A percentile compares a stretch with the other conserved stretches of the same genome.
Evolutionary conservation across 2,797 vertebrate species (phyloP).

Genomic region (Dermochelys coriacea): DNA sequence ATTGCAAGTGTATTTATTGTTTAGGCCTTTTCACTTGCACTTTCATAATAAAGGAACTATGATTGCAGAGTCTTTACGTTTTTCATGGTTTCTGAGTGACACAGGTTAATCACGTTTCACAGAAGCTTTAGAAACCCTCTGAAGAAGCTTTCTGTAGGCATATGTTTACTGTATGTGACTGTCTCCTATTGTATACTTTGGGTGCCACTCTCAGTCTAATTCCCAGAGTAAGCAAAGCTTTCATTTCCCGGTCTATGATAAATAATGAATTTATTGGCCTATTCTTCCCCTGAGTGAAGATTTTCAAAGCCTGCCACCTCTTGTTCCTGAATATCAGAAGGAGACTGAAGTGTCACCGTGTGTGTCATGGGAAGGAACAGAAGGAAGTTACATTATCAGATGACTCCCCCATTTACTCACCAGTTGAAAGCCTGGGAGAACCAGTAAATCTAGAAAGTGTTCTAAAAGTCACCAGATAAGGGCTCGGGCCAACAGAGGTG

Average conservation of each 20-base stretch:
- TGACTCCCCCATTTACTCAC: background rate
- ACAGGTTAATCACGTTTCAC: slow-evolving; percentile 29
- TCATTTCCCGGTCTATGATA: slow-evolving; percentile 29
- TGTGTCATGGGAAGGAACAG: background rate
- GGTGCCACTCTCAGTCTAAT: slow-evolving; percentile 44
- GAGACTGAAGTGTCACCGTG: background rate
- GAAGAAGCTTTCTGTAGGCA: slow-evolving; percentile 28
- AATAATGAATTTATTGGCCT: slow-evolving; percentile 31
- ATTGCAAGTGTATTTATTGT: background rate
- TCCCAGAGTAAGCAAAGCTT: slow-evolving; percentile 54
- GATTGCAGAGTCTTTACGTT: background rate
- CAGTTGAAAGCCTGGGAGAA: background rate
- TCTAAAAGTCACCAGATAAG: accelerated
- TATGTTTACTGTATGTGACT: slow-evolving; percentile 35
- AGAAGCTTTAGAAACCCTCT: slow-evolving; percentile 36
- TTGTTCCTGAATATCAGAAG: slow-evolving; percentile 30
- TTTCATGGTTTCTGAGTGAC: background rate
- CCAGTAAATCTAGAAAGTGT: background rate
- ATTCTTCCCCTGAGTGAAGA: slow-evolving; percentile 8
- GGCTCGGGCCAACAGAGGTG: background rate
- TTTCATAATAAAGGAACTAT: background rate
- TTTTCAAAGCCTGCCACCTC: slow-evolving; percentile 31
- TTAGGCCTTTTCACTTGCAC: background rate
- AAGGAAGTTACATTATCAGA: background rate
- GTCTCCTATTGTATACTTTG: background rate